These are phyloP conservation scores for Pararge aegeria DNA, from an alignment of 1,140 invertebrate genomes.

Conservation along the genomic window DNA sequence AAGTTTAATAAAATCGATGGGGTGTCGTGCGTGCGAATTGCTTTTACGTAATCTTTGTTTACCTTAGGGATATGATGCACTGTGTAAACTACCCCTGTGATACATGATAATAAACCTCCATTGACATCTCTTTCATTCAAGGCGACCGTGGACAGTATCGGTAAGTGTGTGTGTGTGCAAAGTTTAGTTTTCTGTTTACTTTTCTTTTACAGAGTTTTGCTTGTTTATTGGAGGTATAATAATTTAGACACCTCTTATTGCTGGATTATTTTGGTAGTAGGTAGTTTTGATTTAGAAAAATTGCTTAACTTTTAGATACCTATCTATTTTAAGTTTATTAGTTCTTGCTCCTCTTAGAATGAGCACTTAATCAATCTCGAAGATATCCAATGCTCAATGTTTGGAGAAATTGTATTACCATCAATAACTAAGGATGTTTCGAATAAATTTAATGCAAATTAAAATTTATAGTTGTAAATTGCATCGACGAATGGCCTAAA, in stretches of 20 bases:
- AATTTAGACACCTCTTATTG: not conserved
- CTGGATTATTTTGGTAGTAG: not conserved
- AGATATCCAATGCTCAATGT: too few relatives aligned
- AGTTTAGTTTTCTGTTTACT: constrained; percentile 16
- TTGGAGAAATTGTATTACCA: too few relatives aligned
- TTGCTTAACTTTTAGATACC: not conserved
- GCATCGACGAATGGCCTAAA: not conserved
- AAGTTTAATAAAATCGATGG: constrained; percentile 79
- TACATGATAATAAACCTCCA: constrained; percentile 34
- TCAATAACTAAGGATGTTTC: too few relatives aligned
- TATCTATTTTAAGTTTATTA: not conserved
- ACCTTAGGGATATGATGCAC: constrained; percentile 77
- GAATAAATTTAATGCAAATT: too few relatives aligned
- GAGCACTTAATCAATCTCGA: too few relatives aligned
- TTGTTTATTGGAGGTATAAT: not conserved
- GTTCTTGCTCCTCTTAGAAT: not conserved
- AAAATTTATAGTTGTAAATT: not conserved
- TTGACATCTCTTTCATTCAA: constrained; percentile 35
- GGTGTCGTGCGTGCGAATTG: constrained; percentile 75
- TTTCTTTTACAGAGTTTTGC: constrained; percentile 12
- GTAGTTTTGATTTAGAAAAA: not conserved
- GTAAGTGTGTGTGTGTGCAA: constrained; percentile 24
- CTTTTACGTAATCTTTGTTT: constrained; percentile 79
- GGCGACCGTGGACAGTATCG: constrained; percentile 3
- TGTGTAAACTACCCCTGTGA: constrained; percentile 48